Percentiles rank a stretch among this genome's conserved stretches.
Conservation (phyloP, 2,113 vertebrate genomes). For the Dinomys branickii region DNA sequence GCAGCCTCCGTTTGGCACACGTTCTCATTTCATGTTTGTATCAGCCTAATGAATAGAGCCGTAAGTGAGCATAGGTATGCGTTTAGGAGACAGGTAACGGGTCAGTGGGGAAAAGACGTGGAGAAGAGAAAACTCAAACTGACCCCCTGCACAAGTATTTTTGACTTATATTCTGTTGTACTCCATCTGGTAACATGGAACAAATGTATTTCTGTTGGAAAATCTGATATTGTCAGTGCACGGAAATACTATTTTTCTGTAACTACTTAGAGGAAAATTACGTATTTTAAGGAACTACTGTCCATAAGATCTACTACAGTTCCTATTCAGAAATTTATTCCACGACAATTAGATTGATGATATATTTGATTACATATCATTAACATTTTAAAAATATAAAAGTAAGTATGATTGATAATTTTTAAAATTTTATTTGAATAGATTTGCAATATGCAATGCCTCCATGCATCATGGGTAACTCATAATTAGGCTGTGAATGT, state of each 20-base stretch:
- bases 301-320: neutral
- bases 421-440: neutral
- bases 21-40: neutral
- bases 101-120: neutral
- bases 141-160: neutral
- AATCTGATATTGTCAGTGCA: neutral
- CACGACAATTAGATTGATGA: neutral
- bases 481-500: neutral
- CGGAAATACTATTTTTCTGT: neutral
- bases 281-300: neutral
- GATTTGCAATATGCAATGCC: neutral
- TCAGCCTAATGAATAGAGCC: neutral
- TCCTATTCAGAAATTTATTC: neutral
- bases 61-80: neutral
- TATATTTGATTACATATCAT: neutral
- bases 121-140: neutral
- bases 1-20: neutral
- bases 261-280: neutral
- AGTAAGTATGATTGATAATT: neutral
- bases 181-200: neutral
- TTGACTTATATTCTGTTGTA: neutral
- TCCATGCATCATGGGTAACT: neutral
- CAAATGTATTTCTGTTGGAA: conserved; percentile 37
- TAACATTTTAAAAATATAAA: neutral
- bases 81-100: neutral